phyloP scores from a whole-genome alignment of 2,797 vertebrate genomes.

The Falco columbarius region DNA sequence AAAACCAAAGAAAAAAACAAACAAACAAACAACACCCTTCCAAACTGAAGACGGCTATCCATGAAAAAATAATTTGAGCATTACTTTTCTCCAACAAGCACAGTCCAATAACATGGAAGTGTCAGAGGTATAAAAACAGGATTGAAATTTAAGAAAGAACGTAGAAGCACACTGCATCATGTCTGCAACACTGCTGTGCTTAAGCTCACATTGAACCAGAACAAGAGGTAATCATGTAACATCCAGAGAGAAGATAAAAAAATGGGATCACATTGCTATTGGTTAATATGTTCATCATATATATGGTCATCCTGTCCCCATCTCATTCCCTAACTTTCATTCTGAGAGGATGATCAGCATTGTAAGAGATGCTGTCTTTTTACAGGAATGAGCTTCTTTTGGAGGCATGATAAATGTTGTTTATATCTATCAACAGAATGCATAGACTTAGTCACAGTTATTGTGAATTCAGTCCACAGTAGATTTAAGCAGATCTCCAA shows the following conservation, averaged over 20 bases:
- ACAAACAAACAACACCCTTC: too few relatives aligned
- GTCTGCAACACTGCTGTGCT: neutral
- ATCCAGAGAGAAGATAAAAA: neutral
- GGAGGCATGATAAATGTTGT: neutral
- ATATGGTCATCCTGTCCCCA: too few relatives aligned
- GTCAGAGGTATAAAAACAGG: neutral
- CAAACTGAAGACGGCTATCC: neutral
- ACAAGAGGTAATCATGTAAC: neutral
- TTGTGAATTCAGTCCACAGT: too few relatives aligned
- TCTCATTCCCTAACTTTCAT: neutral
- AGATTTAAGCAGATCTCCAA: neutral
- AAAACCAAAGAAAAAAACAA: neutral
- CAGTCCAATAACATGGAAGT: neutral
- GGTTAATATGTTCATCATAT: neutral
- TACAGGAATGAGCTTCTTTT: neutral
- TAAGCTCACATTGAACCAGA: neutral
- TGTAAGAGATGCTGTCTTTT: neutral
- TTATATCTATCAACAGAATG: neutral
- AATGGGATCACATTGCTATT: neutral
- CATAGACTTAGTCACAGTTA: too few relatives aligned
- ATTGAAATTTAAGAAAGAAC: neutral
- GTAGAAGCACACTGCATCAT: neutral
- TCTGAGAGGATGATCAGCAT: neutral
- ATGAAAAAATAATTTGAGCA: neutral
- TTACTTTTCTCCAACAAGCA: neutral